Conservation (phyloP, 1,140 invertebrate genomes). For the Drosophila nasuta region DNA sequence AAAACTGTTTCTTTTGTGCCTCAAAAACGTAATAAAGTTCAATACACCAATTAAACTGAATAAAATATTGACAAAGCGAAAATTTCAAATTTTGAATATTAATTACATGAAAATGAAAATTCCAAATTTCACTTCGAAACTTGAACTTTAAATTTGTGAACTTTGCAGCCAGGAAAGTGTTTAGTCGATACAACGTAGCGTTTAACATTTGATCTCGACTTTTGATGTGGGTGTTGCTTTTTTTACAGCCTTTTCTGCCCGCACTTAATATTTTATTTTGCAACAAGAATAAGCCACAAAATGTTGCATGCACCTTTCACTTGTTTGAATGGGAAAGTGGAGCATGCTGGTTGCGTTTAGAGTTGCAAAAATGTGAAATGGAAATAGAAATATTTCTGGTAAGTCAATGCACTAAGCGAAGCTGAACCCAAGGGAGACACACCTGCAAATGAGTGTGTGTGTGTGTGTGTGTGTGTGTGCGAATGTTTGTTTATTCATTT, state of each 20-base stretch:
- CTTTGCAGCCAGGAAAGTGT: background rate
- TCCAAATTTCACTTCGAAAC: background rate
- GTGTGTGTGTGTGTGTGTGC: background rate
- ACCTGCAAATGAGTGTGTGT: background rate
- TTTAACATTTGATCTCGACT: background rate
- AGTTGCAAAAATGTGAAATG: background rate
- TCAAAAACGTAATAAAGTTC: too few species aligned
- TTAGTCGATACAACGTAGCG: background rate
- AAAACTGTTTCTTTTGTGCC: too few species aligned
- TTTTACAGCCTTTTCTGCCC: background rate
- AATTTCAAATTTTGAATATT: too few species aligned
- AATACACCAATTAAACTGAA: too few species aligned
- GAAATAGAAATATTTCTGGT: background rate
- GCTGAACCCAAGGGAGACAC: conserved; percentile 13
- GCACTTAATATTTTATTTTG: conserved; percentile 46
- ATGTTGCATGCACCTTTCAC: conserved; percentile 48
- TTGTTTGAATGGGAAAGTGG: conserved; percentile 57
- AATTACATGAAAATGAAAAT: too few species aligned
- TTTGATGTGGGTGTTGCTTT: background rate
- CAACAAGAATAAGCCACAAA: conserved; percentile 27
- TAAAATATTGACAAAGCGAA: too few species aligned
- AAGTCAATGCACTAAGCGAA: conserved; percentile 11
- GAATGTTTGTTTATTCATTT: conserved; percentile 12
- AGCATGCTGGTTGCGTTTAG: conserved; percentile 31
- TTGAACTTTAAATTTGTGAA: background rate